phyloP scores from a whole-genome alignment of 2,888 invertebrate genomes.

The Zele albiditarsus region DNA sequence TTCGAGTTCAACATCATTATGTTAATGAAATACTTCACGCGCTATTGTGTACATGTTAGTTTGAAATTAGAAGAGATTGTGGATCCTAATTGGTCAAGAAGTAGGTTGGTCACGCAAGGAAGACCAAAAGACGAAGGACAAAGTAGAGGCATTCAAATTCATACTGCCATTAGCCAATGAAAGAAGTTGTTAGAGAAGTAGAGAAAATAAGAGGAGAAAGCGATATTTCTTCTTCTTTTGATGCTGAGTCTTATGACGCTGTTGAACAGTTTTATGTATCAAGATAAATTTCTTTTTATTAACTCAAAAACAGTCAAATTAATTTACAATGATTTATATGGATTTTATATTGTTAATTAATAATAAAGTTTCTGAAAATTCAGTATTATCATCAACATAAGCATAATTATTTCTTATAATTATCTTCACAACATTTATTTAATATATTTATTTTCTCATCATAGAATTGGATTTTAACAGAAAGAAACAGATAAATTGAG shows the following conservation, averaged over 20 bases:
- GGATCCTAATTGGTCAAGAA: no score
- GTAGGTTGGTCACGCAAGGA: slow-evolving; percentile 6
- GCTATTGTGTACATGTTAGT: no score
- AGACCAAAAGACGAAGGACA: slow-evolving; percentile 20
- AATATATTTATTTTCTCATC: not conserved
- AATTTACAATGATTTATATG: slow-evolving; percentile 31
- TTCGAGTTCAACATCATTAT: no score
- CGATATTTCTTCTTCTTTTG: not conserved
- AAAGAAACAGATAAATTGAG: not conserved
- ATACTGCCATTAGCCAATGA: slow-evolving; percentile 21
- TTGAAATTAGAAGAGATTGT: no score
- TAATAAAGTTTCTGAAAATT: not conserved
- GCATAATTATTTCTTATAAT: not conserved
- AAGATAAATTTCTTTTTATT: not conserved
- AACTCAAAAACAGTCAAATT: not conserved
- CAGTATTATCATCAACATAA: not conserved
- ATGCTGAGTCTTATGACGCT: not conserved
- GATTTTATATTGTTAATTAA: not conserved
- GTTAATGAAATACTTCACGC: no score
- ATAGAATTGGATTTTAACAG: not conserved
- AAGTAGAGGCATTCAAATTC: slow-evolving; percentile 31
- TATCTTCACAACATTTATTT: not conserved
- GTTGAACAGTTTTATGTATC: not conserved
- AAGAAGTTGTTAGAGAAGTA: slow-evolving; percentile 1
- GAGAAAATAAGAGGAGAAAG: not conserved